Percentiles rank a stretch among this genome's conserved stretches.
These are phyloP conservation scores for Enteromius fasciolatus DNA, from an alignment of 2,797 vertebrate genomes.

Conservation along the genomic window DNA sequence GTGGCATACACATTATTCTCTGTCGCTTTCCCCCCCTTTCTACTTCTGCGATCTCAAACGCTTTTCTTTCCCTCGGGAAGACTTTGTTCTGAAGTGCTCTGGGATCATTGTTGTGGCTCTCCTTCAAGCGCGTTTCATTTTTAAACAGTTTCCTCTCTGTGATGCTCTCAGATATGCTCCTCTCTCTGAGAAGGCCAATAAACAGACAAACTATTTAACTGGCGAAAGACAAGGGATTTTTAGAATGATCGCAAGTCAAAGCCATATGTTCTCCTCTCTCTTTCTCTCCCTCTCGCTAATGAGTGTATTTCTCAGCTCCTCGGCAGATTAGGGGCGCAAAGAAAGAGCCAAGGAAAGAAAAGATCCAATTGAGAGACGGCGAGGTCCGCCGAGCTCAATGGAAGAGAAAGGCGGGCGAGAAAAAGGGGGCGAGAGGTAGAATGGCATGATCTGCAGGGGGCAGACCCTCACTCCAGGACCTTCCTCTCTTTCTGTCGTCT, in stretches of 20 bases:
- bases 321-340: conserved; percentile 48
- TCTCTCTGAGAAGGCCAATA: conserved; percentile 33
- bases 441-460: conserved; percentile 52
- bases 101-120: conserved; percentile 37
- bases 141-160: conserved; percentile 49
- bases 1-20: conserved; percentile 56
- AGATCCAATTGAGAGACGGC: conserved; percentile 61
- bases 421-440: conserved; percentile 48
- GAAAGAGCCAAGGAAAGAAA: conserved; percentile 45
- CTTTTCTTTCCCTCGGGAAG: conserved; percentile 30
- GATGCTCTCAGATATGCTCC: conserved; percentile 35
- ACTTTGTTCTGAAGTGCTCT: conserved; percentile 33
- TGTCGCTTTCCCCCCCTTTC: not conserved
- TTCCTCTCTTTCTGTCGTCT: conserved; percentile 54
- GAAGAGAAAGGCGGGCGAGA: conserved; percentile 48
- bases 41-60: conserved; percentile 2
- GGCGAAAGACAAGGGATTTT: conserved; percentile 37
- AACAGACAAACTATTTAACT: conserved; percentile 48
- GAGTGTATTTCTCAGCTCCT: conserved; percentile 61
- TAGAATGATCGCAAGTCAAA: conserved; percentile 56
- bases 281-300: conserved; percentile 54
- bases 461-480: conserved; percentile 54
- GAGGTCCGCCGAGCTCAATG: conserved; percentile 36
- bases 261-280: conserved; percentile 48
- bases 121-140: conserved; percentile 39